Evolutionary conservation across 1,140 invertebrate species (phyloP), one percentile per base, ranked within the genome.

Genomic region (Nebria ingens): DNA sequence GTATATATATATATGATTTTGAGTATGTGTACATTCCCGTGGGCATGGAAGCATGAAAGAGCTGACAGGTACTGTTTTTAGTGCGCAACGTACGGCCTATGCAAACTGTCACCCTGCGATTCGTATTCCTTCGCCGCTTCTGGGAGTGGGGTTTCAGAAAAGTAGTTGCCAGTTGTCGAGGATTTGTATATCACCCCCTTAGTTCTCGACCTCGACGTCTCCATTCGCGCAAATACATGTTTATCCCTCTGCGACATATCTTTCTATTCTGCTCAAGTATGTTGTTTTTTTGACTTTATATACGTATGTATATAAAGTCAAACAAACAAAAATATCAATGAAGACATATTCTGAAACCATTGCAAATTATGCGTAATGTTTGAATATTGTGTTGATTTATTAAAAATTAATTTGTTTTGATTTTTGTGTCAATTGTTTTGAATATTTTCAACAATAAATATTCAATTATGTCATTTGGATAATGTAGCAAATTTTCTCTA

Each of bases 1-100:
- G 25, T n/a, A 34, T 34, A 34, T 34, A n/a, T 34, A 34, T 34
- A n/a, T 34, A 34, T 34, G 25, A 9, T 9, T 70, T 2, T 70
- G 69, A 15, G 53, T 69, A 6, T 38, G 42, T 49, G 42, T 19
- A 34, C 17, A 49, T 49, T 15, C 19, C 19, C 42, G 13, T 49
- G 19, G 42, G 40, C 6, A 45, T 45, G 40, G 9, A 17, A n/a
- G 6, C n/a, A 12, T 45, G 40, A 17, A 45, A 11, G 15, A 45
- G 40, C 40, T 45, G 40, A 45, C 40, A 45, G 40, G 40, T 45
- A 45, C 9, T 45, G 40, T 45, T 45, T 45, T 45, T 45, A 45
- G 40, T 45, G 17, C 25, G 9, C 6, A n/a, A n/a, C n/a, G 9
- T 17, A 45, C 40, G 6, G 15, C 15, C 40, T 45, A 45, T 45